Evolutionary conservation across 2,797 vertebrate genomes (phyloP).

Genomic region (Galagoides demidoff): DNA sequence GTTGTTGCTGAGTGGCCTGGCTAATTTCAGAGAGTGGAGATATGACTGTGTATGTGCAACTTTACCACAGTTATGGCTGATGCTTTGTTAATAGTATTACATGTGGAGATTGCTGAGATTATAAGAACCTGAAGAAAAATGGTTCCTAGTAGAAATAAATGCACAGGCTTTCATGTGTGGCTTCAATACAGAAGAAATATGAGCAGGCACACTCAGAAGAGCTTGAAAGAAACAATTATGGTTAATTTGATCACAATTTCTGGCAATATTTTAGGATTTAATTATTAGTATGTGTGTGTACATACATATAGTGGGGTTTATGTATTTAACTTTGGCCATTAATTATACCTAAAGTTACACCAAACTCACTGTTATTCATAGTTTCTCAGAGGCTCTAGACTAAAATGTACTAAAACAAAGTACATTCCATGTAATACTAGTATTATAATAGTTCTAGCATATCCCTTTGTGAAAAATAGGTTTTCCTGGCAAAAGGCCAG

Average conservation of each 20-base stretch:
- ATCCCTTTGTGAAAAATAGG: neutral
- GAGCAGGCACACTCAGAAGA: neutral
- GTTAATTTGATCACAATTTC: neutral
- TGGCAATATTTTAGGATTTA: neutral
- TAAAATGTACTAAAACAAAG: constrained; percentile 9
- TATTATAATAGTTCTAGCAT: neutral
- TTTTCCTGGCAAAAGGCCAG: neutral
- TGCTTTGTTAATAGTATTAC: neutral
- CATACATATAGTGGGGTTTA: neutral
- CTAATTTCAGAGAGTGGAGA: neutral
- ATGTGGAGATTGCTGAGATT: neutral
- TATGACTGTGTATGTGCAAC: neutral
- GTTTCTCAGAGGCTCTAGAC: neutral
- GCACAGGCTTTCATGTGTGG: neutral
- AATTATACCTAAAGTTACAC: neutral
- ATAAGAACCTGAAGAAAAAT: neutral
- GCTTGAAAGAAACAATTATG: neutral
- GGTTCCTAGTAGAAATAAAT: neutral
- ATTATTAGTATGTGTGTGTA: neutral
- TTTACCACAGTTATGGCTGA: neutral
- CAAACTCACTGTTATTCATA: neutral
- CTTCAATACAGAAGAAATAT: neutral
- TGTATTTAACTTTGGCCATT: neutral
- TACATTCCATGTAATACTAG: neutral
- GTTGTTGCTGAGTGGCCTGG: neutral